Evolutionary conservation across 2,888 invertebrate species (phyloP), one percentile per base, ranked within the genome.

Genomic region (Callimorpha dominula): DNA sequence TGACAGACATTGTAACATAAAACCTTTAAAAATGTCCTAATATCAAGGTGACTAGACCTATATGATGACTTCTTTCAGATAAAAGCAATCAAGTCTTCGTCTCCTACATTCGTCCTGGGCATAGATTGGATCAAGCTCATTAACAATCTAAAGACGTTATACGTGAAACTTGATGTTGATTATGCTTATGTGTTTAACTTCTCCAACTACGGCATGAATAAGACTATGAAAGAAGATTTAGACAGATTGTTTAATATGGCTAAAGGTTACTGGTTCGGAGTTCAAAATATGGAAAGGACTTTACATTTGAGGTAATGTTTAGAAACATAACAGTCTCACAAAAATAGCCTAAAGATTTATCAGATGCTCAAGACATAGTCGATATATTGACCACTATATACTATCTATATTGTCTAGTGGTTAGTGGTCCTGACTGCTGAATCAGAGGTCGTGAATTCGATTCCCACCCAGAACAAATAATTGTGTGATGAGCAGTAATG

Each of bases 121-220:
- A 86, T 94, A 0, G 86, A 94, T 71, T 95, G 95, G 95, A 92
- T 91, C 0, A 80, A 81, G 50, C 86, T 95, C 0, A 93, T 95
- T 64, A 90, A 82, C 68, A 91, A 87, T 17, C 75, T 95, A 4
- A 93, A 93, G 75, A 79, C 83, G 0, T 77, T 95, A 0, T 94
- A 94, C 75, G 76, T 88, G 0, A 92, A 88, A 60, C 72, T 95
- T 9, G 87, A 92, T 31, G 75, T 77, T 0, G 92, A 93, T 66
- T 94, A 94, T 72, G 91, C 95, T 0, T 95, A 95, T 75, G 64
- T 95, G 1, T 92, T 95, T 70, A 89, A 94, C 68, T 94, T 88
- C 78, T 86, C 87, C 15, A 88, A 81, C 7, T 95, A 89, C 62
- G 89, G 89, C 8, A 93, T 95, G 93, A 84, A 90, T 65, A 80